phyloP scores from a whole-genome alignment of 1,140 invertebrate species.

The Marisa cornuarietis region DNA sequence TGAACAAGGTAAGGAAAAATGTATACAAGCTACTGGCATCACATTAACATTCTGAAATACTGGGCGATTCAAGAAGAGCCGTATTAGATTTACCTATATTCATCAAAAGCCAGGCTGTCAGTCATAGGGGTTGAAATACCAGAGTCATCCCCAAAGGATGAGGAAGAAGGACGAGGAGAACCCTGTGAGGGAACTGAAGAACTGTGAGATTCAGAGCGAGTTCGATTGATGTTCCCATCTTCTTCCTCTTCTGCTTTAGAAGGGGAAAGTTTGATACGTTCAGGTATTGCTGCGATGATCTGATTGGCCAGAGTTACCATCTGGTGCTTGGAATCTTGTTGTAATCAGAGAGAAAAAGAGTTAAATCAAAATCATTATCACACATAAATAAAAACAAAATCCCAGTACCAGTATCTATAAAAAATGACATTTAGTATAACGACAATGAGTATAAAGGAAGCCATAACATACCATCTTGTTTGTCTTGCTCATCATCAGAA shows the following conservation, averaged over 20 bases:
- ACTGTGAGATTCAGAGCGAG: conserved; percentile 60
- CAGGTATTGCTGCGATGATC: conserved; percentile 97
- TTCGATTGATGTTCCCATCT: conserved; percentile 37
- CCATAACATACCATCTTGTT: conserved; percentile 12
- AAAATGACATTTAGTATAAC: neutral
- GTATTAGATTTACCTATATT: conserved; percentile 52
- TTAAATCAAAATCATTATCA: neutral
- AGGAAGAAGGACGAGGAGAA: conserved; percentile 55
- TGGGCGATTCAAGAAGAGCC: neutral
- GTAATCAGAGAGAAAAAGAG: conserved; percentile 18
- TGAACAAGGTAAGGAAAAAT: neutral
- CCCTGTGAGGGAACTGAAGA: conserved; percentile 57
- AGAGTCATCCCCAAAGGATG: conserved; percentile 62
- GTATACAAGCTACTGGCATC: neutral
- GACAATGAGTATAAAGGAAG: neutral
- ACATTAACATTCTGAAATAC: neutral
- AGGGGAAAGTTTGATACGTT: conserved; percentile 81
- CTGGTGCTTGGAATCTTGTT: conserved; percentile 83
- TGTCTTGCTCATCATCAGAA: conserved; percentile 70
- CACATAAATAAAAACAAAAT: neutral
- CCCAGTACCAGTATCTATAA: neutral
- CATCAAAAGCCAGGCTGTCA: conserved; percentile 63
- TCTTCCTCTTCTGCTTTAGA: conserved; percentile 52
- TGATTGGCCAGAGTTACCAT: conserved; percentile 93
- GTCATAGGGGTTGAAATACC: conserved; percentile 64